Conservation (phyloP, 2,888 invertebrate genomes). For the Hirtodrosophila cameraria region DNA sequence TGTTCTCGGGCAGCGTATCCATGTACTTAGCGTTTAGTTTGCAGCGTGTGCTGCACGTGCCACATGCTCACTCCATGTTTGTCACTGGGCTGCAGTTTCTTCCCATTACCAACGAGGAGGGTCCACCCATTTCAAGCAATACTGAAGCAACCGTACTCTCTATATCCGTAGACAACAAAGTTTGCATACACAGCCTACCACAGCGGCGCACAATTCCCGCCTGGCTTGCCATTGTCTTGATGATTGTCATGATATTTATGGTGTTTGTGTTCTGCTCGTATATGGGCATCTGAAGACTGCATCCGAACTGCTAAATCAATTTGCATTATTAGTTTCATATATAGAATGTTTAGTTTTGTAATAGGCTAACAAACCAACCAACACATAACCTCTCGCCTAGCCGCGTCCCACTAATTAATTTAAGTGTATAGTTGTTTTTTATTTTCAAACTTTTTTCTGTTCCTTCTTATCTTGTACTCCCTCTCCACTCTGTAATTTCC, state of each 20-base stretch:
- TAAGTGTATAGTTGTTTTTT: constrained; percentile 64
- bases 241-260: constrained; percentile 90
- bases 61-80: constrained; percentile 96
- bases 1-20: constrained; percentile 95
- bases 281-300: constrained; percentile 87
- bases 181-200: constrained; percentile 94
- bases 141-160: constrained; percentile 95
- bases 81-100: constrained; percentile 98
- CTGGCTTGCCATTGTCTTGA: constrained; percentile 91
- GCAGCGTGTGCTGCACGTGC: constrained; percentile 93
- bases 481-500: constrained; percentile 31
- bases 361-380: constrained; percentile 4
- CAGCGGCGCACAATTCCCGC: constrained; percentile 91
- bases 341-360: constrained; percentile 51
- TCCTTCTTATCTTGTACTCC: constrained; percentile 62
- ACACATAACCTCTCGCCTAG: background rate
- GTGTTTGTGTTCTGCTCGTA: constrained; percentile 93
- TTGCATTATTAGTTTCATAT: constrained; percentile 65
- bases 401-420: constrained; percentile 54
- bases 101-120: constrained; percentile 88
- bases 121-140: constrained; percentile 89
- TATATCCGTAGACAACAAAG: constrained; percentile 97
- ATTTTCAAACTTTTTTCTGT: no score
- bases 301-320: constrained; percentile 47
- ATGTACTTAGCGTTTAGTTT: constrained; percentile 96